phyloP scores from a whole-genome alignment of 2,113 vertebrate genomes.

The Channa maculata region DNA sequence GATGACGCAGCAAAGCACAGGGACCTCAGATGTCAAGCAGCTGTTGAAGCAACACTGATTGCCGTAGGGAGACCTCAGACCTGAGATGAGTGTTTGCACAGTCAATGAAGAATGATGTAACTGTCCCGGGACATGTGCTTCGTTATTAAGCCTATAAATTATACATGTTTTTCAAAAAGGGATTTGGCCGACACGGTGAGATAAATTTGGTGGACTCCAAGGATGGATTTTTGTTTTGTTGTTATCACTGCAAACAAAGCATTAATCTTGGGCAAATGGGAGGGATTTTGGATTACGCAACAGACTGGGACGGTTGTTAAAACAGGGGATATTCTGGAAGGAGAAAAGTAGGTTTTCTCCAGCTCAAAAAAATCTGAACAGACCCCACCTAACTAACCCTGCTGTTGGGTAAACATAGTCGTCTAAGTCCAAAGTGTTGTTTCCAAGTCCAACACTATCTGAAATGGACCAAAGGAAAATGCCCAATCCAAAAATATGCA shows the following conservation, averaged over 20 bases:
- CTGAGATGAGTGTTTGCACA: constrained; percentile 7
- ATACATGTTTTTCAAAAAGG: constrained; percentile 3
- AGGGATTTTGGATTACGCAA: neutral
- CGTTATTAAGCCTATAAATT: constrained; percentile 26
- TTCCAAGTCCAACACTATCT: too few species aligned
- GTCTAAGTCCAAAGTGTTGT: too few species aligned
- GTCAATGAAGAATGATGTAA: neutral
- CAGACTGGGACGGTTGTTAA: neutral
- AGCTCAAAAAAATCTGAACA: too few species aligned
- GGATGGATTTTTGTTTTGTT: constrained; percentile 19
- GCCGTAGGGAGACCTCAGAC: constrained; percentile 14
- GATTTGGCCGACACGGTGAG: constrained; percentile 22
- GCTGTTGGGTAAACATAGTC: too few species aligned
- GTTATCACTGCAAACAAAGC: constrained; percentile 13
- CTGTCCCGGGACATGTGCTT: constrained; percentile 33
- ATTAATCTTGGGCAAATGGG: neutral
- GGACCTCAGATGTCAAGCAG: constrained; percentile 11
- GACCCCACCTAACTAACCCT: too few species aligned
- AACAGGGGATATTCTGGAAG: neutral
- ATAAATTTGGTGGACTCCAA: constrained; percentile 7
- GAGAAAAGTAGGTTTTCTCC: neutral
- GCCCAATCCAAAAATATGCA: too few species aligned
- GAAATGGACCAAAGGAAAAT: too few species aligned
- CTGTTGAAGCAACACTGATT: constrained; percentile 9
- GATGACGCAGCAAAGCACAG: constrained; percentile 31